Base-by-base conservation (phyloP, 2,888 invertebrate genomes). In the Cheilosia urbana region DNA sequence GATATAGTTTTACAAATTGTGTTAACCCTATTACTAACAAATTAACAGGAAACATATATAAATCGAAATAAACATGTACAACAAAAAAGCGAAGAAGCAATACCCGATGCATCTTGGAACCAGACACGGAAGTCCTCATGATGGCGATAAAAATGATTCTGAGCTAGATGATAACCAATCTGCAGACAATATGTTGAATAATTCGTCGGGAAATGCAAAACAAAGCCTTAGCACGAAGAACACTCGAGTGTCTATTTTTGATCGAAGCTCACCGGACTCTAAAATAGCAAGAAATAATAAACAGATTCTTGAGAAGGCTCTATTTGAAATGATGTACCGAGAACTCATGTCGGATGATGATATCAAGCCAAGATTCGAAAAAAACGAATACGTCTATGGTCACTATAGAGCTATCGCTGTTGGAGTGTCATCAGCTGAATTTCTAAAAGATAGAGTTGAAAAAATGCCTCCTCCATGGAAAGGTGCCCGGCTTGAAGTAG, bases 391-490 rank as follows among this genome's bases (percentile, higher is more conserved):
- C 27, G 19, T 51, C 0, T 2, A 68, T 6, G 55, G 19, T 15
- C 24, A 40, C 7, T 65, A 19, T 9, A 47, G 9, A 15, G 3
- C 27, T 0, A 11, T 47, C 7, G 80, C 66, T 21, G 30, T 62
- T n/a, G 55, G 21, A 11, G 40, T 55, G 17, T 11, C 45, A 1
- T 73, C 80, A 2, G 73, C 42, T 11, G 62, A 45, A 17, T 73
- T 13, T 6, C 9, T 80, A 3, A 62, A 34, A 7, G 60, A 73
- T 37, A 62, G 66, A 19, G 62, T 80, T 13, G 17, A 62, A 6
- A 17, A 45, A 6, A 68, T 80, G 73, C 47, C 37, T 17, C 66
- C 66, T 2, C 80, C 73, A 24, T 80, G 73, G 73, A 21, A 17
- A 0, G n/a, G 40, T 7, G 80, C 80, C 2, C 45, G 55, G 30